Evolutionary conservation across 2,888 invertebrate species (phyloP).

Genomic region (Caenorhabditis zanzibari): DNA sequence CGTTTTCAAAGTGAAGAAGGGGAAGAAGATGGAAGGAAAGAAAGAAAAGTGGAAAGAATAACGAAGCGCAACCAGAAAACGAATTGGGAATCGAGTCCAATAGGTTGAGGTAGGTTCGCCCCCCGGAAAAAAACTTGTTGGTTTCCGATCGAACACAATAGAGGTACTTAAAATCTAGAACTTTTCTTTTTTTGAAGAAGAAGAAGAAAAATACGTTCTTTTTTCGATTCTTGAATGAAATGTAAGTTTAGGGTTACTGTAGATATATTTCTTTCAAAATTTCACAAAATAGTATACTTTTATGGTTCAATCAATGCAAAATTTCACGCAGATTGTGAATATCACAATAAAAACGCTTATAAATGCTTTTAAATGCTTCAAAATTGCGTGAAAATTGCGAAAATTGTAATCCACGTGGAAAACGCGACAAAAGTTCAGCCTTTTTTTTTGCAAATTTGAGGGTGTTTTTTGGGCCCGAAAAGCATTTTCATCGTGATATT

Average conservation of each 20-base stretch:
- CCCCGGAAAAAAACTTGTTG: neutral
- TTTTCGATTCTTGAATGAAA: neutral
- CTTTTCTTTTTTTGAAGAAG: neutral
- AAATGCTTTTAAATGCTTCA: no score
- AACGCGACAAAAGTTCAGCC: no score
- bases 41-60: constrained; percentile 18
- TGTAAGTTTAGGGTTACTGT: neutral
- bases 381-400: no score
- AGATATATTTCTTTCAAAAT: neutral
- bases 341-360: no score
- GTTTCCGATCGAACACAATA: neutral
- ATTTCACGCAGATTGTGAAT: no score
- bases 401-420: no score
- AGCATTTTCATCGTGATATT: no score
- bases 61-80: constrained; percentile 52
- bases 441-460: no score
- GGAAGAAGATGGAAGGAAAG: constrained; percentile 19
- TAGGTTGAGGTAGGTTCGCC: constrained; percentile 11
- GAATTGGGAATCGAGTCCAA: constrained; percentile 48
- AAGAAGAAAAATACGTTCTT: neutral
- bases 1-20: constrained; percentile 46
- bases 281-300: neutral
- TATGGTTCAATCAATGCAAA: neutral
- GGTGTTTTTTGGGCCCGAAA: no score
- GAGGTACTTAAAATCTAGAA: neutral